phyloP scores from a whole-genome alignment of 2,888 invertebrate genomes.

The Antheraea assamensis region DNA sequence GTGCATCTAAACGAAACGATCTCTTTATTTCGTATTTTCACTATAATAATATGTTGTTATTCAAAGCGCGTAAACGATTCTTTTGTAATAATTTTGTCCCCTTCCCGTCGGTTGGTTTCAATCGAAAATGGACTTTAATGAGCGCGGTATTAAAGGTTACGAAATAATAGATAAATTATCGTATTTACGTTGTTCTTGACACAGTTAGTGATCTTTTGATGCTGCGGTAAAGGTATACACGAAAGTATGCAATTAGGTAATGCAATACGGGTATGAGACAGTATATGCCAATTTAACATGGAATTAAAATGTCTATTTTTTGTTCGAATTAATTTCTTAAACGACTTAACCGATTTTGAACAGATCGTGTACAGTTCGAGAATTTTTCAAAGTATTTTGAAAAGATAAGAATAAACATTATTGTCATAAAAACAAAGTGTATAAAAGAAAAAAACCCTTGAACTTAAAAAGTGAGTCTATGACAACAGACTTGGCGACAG shows the following conservation, averaged over 20 bases:
- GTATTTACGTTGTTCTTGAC: constrained; percentile 57
- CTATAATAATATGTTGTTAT: constrained; percentile 41
- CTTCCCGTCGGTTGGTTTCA: constrained; percentile 16
- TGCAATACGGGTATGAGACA: not conserved
- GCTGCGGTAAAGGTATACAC: constrained; percentile 28
- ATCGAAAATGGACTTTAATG: constrained; percentile 39
- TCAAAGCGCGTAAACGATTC: constrained; percentile 50
- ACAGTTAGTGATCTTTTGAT: constrained; percentile 60
- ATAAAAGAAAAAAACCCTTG: too few relatives aligned
- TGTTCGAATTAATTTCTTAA: too few relatives aligned
- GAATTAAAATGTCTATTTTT: not conserved
- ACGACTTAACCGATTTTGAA: too few relatives aligned
- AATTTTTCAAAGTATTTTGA: too few relatives aligned
- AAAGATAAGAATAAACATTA: too few relatives aligned
- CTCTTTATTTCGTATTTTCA: constrained; percentile 31
- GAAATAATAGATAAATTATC: constrained; percentile 13
- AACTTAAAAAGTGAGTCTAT: too few relatives aligned
- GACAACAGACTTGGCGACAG: too few relatives aligned
- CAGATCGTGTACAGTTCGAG: too few relatives aligned
- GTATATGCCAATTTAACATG: too few relatives aligned
- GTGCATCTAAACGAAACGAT: constrained; percentile 52
- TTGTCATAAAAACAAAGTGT: too few relatives aligned
- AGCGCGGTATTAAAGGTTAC: constrained; percentile 5
- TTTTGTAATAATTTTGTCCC: constrained; percentile 28
- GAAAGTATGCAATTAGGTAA: not conserved